Conservation (phyloP, 2,113 vertebrate genomes). For the Hirundichthys speculiger region DNA sequence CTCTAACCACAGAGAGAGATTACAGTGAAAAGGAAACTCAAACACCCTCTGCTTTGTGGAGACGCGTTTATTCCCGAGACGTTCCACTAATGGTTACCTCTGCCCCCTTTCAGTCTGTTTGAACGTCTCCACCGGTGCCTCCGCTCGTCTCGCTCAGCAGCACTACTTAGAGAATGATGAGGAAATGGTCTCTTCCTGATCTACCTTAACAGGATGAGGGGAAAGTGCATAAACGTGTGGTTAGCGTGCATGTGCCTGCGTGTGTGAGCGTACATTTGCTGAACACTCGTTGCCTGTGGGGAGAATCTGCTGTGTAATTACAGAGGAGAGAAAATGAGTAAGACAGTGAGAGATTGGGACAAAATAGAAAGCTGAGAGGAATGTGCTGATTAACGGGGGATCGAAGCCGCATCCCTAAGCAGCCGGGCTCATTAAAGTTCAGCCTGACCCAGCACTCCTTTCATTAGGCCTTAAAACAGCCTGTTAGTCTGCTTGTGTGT, state of each 20-base stretch:
- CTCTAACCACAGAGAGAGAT: slow-evolving; percentile 36
- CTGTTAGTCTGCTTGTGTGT: slow-evolving; percentile 61
- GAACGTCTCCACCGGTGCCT: slow-evolving; percentile 43
- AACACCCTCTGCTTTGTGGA: slow-evolving; percentile 42
- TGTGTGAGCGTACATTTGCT: slow-evolving; percentile 10
- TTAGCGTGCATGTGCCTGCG: slow-evolving; percentile 27
- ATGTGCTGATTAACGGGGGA: slow-evolving; percentile 72
- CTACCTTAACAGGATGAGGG: slow-evolving; percentile 56
- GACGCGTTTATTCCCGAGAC: slow-evolving; percentile 55
- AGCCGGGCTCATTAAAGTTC: slow-evolving; percentile 61
- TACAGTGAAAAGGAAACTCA: slow-evolving; percentile 52
- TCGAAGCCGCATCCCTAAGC: slow-evolving; percentile 65
- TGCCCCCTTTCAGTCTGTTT: slow-evolving; percentile 43
- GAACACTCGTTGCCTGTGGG: slow-evolving; percentile 50
- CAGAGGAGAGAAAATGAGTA: slow-evolving; percentile 49
- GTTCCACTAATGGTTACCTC: slow-evolving; percentile 58
- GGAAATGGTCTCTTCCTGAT: slow-evolving; percentile 61
- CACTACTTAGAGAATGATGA: slow-evolving; percentile 45
- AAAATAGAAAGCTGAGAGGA: slow-evolving; percentile 62
- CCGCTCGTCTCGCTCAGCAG: slow-evolving; percentile 40
- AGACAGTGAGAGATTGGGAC: slow-evolving; percentile 39
- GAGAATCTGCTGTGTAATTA: slow-evolving; percentile 72
- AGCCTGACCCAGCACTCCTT: slow-evolving; percentile 53
- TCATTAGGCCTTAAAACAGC: slow-evolving; percentile 71
- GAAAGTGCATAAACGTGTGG: slow-evolving; percentile 44